Base-by-base conservation (phyloP, 2,888 invertebrate species). In the Coremacera marginata region DNA sequence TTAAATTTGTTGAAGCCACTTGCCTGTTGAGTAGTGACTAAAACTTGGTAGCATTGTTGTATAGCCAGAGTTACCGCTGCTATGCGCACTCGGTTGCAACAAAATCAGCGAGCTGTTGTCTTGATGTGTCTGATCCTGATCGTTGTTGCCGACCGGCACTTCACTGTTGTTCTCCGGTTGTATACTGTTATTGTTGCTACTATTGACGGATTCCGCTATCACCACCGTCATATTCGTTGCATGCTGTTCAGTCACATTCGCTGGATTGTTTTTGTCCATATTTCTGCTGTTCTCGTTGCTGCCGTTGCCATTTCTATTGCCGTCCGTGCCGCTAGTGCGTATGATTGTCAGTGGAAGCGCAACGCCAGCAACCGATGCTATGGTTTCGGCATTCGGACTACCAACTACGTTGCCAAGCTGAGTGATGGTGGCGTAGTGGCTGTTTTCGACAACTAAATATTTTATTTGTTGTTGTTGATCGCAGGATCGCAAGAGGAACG, bases 11-110 rank as follows among this genome's bases (percentile, higher is more conserved):
- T 44, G 27, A 14, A 34, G 60, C 14, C 37, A 76, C 70, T 76
- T 76, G 76, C 68, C 70, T 83, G 93, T 90, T 77, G 92, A 91
- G 85, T 92, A 92, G 82, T 90, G 90, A 89, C 92, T 92, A 86
- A 93, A 93, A 89, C 92, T 92, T 79, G 92, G 92, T 84, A 92
- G 90, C 91, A 92, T 92, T 81, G 92, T 90, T 79, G 92, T 91
- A 84, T 93, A 92, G 44, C 82, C 78, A 72, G 73, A 63, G 65
- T 63, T 34, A 70, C 77, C 70, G 22, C 62, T 76, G 79, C 60
- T 19, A 76, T 70, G 77, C 67, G 79, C 80, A 84, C 90, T 90
- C 63, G 93, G 92, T 86, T 93, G 93, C 81, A 94, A 90, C 80
- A 93, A 91, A 84, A 88, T 87, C 70, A 89, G 79, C 73, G 89